Evolutionary conservation across 2,797 vertebrate species (phyloP).

Genomic region (Sebastes minor): DNA sequence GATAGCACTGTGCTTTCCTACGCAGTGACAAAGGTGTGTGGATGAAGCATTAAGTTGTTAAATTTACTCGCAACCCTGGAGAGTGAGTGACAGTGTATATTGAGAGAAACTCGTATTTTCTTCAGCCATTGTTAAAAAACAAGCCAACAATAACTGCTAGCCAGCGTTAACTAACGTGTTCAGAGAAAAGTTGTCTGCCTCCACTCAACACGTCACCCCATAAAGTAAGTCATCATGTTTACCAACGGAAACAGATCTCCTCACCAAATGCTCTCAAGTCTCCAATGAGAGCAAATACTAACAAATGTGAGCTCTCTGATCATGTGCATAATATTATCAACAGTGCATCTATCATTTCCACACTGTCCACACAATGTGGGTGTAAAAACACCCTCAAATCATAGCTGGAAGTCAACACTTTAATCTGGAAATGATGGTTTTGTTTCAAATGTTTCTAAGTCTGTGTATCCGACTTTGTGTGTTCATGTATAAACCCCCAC

Average conservation of each 20-base stretch:
- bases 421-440: background rate
- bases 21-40: fast-evolving
- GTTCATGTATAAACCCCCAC: constrained; percentile 19
- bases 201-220: too few species aligned
- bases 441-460: background rate
- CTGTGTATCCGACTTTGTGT: constrained; percentile 6
- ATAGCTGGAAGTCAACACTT: background rate
- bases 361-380: background rate
- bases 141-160: too few species aligned
- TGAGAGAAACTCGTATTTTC: too few species aligned
- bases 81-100: too few species aligned
- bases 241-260: too few species aligned
- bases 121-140: too few species aligned
- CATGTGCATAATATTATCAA: background rate
- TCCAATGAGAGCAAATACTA: background rate
- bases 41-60: too few species aligned
- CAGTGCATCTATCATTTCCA: background rate
- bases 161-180: too few species aligned
- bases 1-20: fast-evolving
- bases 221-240: too few species aligned
- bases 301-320: background rate
- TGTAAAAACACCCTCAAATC: background rate
- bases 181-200: too few species aligned
- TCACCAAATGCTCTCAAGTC: background rate
- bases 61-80: too few species aligned